Evolutionary conservation across 2,888 invertebrate genomes (phyloP).

Genomic region (Tuberolachnus salignus): DNA sequence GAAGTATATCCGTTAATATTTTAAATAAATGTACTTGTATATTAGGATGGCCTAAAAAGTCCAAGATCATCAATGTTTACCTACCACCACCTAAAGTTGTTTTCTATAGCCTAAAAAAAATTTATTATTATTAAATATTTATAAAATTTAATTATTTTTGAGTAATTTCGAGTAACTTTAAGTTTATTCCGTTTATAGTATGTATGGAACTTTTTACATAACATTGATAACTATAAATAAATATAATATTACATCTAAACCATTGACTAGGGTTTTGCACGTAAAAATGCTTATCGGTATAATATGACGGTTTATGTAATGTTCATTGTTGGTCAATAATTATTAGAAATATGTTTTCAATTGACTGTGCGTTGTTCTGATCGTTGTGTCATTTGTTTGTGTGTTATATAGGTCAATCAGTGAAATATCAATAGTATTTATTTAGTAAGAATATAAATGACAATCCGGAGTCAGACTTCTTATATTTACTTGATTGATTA

Average conservation of each 20-base stretch:
- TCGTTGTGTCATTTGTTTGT: neutral
- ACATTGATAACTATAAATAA: constrained; percentile 5
- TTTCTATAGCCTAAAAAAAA: neutral
- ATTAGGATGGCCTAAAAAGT: too few relatives aligned
- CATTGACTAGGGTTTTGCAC: too few relatives aligned
- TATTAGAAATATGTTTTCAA: neutral
- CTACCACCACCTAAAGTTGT: neutral
- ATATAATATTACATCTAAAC: neutral
- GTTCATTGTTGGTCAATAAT: neutral
- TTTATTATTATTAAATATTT: neutral
- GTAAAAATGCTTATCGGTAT: neutral
- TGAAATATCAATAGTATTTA: neutral
- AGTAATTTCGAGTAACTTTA: neutral
- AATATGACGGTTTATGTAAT: neutral
- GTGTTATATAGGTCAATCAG: neutral
- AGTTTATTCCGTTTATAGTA: neutral
- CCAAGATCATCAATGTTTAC: neutral
- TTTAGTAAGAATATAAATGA: neutral
- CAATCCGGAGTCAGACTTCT: neutral
- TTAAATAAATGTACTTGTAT: too few relatives aligned
- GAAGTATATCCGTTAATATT: too few relatives aligned
- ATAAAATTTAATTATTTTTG: neutral
- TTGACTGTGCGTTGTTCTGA: too few relatives aligned
- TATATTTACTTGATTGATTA: neutral
- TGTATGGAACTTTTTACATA: too few relatives aligned